Percentiles rank a stretch among this genome's conserved stretches.
Conservation (phyloP, 2,113 vertebrate species). For the Hippocampus mohnikei region DNA sequence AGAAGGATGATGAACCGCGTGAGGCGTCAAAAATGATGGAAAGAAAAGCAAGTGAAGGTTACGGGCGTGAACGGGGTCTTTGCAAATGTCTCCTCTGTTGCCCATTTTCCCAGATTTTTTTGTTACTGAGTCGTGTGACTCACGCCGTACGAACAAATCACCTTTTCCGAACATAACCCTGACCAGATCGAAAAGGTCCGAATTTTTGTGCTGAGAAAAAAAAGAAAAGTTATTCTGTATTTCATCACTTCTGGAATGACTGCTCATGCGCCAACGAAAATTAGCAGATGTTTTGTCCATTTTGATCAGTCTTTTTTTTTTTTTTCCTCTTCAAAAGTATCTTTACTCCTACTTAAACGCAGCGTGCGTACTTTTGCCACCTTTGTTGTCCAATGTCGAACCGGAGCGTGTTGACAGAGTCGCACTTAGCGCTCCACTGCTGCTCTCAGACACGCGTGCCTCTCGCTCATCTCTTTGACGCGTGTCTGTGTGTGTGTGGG, state of each 20-base stretch:
- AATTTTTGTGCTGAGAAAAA: too few relatives aligned
- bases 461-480: neutral
- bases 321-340: too few relatives aligned
- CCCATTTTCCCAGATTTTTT: neutral
- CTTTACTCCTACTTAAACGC: neutral
- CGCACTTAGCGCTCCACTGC: neutral
- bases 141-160: too few relatives aligned
- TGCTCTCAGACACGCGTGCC: neutral
- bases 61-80: neutral
- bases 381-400: neutral
- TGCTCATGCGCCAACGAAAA: too few relatives aligned
- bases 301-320: too few relatives aligned
- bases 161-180: too few relatives aligned
- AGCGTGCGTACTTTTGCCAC: neutral
- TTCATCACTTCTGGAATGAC: too few relatives aligned
- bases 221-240: too few relatives aligned
- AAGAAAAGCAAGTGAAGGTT: conserved; percentile 1
- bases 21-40: conserved; percentile 1
- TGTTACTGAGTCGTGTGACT: too few relatives aligned
- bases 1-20: neutral
- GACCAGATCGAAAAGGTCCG: too few relatives aligned
- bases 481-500: too few relatives aligned
- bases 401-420: neutral
- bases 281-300: too few relatives aligned
- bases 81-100: neutral